Conservation (phyloP, 2,797 vertebrate genomes). For the Corythornis leucogaster region DNA sequence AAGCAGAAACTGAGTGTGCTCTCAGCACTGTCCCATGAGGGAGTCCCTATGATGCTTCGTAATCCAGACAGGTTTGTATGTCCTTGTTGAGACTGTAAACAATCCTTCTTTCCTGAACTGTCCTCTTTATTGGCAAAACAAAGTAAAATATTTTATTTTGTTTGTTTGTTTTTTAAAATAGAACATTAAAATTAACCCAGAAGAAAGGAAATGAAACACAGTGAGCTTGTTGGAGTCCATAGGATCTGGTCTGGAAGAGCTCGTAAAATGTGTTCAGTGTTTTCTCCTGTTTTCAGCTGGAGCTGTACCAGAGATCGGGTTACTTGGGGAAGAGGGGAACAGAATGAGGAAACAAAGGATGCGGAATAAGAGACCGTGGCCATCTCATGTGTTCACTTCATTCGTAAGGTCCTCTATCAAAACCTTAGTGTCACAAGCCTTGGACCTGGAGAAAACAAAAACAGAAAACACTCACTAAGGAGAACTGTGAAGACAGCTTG, state of each 20-base stretch:
- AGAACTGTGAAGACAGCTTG: background rate
- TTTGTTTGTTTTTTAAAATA: conserved; percentile 73
- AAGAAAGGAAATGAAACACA: conserved; percentile 83
- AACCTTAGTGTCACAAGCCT: conserved; percentile 93
- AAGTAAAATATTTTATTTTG: conserved; percentile 80
- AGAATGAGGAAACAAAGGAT: conserved; percentile 79
- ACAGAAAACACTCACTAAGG: background rate
- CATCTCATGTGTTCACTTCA: conserved; percentile 93
- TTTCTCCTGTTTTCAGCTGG: conserved; percentile 80
- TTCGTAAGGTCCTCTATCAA: conserved; percentile 97
- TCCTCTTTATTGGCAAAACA: conserved; percentile 83
- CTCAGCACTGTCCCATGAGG: conserved; percentile 73
- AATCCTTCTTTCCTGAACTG: conserved; percentile 86
- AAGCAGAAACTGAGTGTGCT: conserved; percentile 70
- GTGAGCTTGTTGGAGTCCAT: conserved; percentile 85
- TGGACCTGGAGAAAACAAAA: conserved; percentile 82
- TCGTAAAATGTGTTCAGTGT: conserved; percentile 76
- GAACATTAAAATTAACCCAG: conserved; percentile 82
- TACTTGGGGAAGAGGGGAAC: conserved; percentile 74
- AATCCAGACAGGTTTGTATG: conserved; percentile 75
- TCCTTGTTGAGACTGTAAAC: conserved; percentile 93
- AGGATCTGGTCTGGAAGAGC: conserved; percentile 84
- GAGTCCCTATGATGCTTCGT: conserved; percentile 80
- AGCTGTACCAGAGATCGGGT: conserved; percentile 79
- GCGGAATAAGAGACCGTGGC: conserved; percentile 57